A percentile compares a stretch with the other conserved stretches of the same genome.
phyloP scores from a whole-genome alignment of 2,797 vertebrate genomes.

The Pangasius mekongensis region DNA sequence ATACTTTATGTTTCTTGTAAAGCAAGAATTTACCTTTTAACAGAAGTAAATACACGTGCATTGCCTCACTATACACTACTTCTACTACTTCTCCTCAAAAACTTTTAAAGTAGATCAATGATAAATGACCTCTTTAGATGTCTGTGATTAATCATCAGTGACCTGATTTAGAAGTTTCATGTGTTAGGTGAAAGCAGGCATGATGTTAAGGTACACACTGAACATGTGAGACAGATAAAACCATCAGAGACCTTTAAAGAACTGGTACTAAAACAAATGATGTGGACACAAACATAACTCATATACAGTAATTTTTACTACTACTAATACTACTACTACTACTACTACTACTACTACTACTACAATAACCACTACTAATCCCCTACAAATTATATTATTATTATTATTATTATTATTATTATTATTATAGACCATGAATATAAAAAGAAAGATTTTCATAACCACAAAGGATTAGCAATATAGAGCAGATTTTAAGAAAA shows the following conservation, averaged over 20 bases:
- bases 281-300: background rate
- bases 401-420: background rate
- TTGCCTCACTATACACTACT: slow-evolving; percentile 2
- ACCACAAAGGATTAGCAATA: too few relatives aligned
- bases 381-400: background rate
- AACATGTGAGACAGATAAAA: background rate
- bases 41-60: background rate
- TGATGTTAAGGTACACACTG: background rate
- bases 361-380: background rate
- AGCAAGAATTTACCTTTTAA: background rate
- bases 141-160: slow-evolving; percentile 23
- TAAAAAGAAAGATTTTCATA: too few relatives aligned
- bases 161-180: slow-evolving; percentile 18
- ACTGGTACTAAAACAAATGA: background rate
- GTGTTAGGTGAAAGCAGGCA: background rate
- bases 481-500: too few relatives aligned
- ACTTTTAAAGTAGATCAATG: slow-evolving; percentile 27
- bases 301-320: background rate
- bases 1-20: background rate
- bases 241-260: background rate
- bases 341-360: background rate
- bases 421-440: background rate
- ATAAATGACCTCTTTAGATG: slow-evolving; percentile 15
- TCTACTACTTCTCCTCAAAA: background rate
- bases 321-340: background rate